Percentiles rank a stretch among this genome's conserved stretches.
phyloP scores from a whole-genome alignment of 2,797 vertebrate species.

The Chlorospingus semifuscus region DNA sequence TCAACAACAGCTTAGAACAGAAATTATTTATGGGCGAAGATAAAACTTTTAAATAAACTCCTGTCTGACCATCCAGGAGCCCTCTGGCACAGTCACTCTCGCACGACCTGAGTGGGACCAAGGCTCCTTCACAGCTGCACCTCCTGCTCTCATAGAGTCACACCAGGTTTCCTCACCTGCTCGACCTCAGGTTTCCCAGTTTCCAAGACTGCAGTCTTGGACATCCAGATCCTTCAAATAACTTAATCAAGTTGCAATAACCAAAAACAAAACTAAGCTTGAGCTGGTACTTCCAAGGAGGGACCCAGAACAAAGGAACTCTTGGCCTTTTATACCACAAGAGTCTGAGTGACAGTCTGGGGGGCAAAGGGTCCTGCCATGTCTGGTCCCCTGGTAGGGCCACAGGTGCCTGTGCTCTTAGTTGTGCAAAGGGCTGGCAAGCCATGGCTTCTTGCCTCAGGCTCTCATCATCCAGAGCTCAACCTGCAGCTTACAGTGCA shows the following conservation, averaged over 20 bases:
- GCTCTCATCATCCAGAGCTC: neutral
- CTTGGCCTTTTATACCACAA: neutral
- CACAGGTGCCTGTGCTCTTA: neutral
- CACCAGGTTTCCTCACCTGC: neutral
- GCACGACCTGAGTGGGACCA: accelerated
- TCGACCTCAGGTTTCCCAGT: neutral
- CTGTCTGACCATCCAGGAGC: neutral
- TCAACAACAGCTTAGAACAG: neutral
- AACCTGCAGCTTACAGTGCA: neutral
- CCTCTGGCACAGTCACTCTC: accelerated
- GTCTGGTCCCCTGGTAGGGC: accelerated
- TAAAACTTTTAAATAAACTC: neutral
- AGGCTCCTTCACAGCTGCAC: too few species aligned
- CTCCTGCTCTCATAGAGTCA: neutral
- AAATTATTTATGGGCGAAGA: neutral
- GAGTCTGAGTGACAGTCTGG: neutral
- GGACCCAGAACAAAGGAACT: too few species aligned
- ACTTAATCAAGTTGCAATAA: neutral
- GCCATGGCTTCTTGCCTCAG: accelerated
- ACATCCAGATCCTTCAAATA: neutral
- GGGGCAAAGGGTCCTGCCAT: accelerated
- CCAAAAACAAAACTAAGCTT: neutral
- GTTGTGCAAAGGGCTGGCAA: neutral
- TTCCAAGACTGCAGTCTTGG: neutral
- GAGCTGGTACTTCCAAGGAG: neutral